Evolutionary conservation across 2,113 vertebrate species (phyloP).

Genomic region (Lophura nycthemera): DNA sequence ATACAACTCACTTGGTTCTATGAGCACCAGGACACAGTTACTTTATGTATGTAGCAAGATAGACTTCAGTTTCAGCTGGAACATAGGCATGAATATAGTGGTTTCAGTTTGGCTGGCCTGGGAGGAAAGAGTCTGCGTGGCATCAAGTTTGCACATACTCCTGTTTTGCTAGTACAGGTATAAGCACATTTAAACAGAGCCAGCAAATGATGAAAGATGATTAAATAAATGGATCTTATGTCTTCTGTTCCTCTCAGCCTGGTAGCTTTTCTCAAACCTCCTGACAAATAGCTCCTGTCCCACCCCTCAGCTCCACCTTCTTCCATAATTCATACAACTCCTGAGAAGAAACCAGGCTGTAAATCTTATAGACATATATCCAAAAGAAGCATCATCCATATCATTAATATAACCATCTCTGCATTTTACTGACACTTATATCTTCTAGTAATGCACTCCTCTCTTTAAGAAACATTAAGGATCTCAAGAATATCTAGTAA

Average conservation of each 20-base stretch:
- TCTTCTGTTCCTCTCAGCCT: conserved; percentile 16
- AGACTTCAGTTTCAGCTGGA: background rate
- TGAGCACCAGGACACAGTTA: background rate
- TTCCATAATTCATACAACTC: conserved; percentile 9
- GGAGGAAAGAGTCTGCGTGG: background rate
- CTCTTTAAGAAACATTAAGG: background rate
- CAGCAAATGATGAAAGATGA: conserved; percentile 4
- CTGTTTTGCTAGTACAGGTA: background rate
- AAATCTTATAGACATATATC: background rate
- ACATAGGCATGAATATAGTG: background rate
- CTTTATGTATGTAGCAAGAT: background rate
- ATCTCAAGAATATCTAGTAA: background rate
- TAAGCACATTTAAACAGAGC: conserved; percentile 19
- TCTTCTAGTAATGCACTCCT: background rate
- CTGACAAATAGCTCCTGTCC: conserved; percentile 13
- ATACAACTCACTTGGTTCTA: background rate
- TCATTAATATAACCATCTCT: background rate
- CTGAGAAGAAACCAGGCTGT: background rate
- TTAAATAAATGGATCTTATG: conserved; percentile 41
- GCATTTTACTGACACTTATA: background rate
- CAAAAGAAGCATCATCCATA: background rate
- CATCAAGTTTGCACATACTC: background rate
- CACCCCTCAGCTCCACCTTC: background rate
- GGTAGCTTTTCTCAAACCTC: background rate
- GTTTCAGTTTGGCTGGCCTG: background rate